A percentile compares a stretch with the other conserved stretches of the same genome.
Evolutionary conservation across 2,888 invertebrate genomes (phyloP).

Genomic region (Drosophila diplacantha): DNA sequence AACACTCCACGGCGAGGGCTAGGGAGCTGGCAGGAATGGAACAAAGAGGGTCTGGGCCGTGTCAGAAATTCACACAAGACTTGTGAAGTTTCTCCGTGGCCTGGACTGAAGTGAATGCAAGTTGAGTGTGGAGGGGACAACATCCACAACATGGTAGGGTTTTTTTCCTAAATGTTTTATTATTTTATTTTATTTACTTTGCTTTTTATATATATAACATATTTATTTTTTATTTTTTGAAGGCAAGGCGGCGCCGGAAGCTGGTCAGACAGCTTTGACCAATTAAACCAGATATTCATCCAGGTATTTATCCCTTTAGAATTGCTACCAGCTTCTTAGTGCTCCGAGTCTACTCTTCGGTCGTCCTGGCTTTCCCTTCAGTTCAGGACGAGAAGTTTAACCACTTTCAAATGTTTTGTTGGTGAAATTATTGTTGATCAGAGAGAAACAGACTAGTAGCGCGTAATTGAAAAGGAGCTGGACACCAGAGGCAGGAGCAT

Average conservation of each 20-base stretch:
- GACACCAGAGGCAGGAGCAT: no score
- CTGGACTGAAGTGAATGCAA: constrained; percentile 17
- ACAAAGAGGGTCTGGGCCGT: constrained; percentile 38
- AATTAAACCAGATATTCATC: constrained; percentile 42
- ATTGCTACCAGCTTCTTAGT: not conserved
- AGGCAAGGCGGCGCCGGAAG: constrained; percentile 54
- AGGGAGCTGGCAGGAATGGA: constrained; percentile 1
- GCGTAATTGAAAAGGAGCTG: no score
- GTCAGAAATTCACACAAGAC: constrained; percentile 67
- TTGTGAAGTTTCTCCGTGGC: constrained; percentile 52
- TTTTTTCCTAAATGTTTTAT: not conserved
- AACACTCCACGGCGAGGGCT: constrained; percentile 51
- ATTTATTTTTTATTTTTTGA: not conserved
- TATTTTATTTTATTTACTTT: not conserved
- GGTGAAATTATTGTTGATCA: no score
- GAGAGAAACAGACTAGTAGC: no score
- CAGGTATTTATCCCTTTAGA: constrained; percentile 15
- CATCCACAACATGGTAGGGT: not conserved
- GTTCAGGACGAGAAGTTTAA: not conserved
- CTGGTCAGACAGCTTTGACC: constrained; percentile 44
- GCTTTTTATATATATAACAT: not conserved
- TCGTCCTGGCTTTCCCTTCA: not conserved
- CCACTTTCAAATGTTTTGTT: no score
- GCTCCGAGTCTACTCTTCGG: no score
- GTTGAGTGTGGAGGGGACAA: constrained; percentile 17